Conservation (phyloP, 1,140 invertebrate genomes). For the Cyclina sinensis region DNA sequence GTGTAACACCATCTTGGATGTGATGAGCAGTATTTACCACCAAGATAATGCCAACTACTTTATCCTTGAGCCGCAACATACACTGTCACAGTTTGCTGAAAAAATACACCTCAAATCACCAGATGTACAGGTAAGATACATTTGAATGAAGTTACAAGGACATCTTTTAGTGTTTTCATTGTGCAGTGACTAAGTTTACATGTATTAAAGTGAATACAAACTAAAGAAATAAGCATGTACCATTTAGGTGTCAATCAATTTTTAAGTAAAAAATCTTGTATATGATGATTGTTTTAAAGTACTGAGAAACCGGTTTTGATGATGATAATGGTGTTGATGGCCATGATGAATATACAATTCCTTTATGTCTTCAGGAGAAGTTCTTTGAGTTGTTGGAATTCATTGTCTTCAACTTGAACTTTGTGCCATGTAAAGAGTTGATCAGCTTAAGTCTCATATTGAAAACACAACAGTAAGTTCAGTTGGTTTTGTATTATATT, state of each 20-base stretch:
- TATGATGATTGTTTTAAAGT: too few relatives aligned
- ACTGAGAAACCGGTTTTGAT: too few relatives aligned
- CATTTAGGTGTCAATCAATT: not conserved
- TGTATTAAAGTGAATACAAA: not conserved
- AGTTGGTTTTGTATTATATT: not conserved
- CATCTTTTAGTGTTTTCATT: too few relatives aligned
- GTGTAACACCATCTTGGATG: constrained; percentile 96
- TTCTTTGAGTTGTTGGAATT: constrained; percentile 98
- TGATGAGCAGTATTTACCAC: constrained; percentile 98
- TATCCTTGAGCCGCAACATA: constrained; percentile 98
- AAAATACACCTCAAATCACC: constrained; percentile 96
- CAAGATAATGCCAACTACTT: constrained; percentile 99
- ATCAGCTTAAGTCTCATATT: constrained; percentile 97
- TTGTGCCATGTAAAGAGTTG: constrained; percentile 99
- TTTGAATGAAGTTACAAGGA: too few relatives aligned
- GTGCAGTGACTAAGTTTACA: not conserved
- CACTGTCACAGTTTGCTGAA: constrained; percentile 98
- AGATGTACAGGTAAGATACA: constrained; percentile 92
- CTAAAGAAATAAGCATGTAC: not conserved
- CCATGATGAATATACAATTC: not conserved
- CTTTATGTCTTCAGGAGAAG: constrained; percentile 90
- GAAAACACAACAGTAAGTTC: constrained; percentile 90
- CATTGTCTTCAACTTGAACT: constrained; percentile 98
- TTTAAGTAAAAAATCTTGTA: not conserved
- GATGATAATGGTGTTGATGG: not conserved